phyloP scores from a whole-genome alignment of 2,113 vertebrate genomes.

The Serinus canaria region DNA sequence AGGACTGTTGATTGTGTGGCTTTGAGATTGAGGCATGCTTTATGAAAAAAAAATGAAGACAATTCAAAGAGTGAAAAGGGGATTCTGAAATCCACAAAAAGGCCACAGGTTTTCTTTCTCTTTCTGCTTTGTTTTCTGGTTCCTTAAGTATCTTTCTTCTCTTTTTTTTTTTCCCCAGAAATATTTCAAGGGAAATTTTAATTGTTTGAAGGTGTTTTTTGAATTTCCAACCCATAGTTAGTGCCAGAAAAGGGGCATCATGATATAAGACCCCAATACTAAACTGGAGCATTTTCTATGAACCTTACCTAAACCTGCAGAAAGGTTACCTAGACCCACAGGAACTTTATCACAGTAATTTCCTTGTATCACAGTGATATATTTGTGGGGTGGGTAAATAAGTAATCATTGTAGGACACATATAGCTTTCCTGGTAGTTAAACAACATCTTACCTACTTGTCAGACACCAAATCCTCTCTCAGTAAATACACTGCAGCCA shows the following conservation, averaged over 20 bases:
- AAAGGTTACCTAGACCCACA: not conserved
- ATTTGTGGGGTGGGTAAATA: not conserved
- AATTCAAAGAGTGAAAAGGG: not conserved
- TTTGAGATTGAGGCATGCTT: not conserved
- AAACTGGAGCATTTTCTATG: not conserved
- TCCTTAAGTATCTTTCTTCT: not conserved
- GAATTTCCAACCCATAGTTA: not conserved
- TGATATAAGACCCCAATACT: not conserved
- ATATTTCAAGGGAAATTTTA: not conserved
- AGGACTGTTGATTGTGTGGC: not conserved
- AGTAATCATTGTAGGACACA: not conserved
- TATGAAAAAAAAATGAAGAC: not conserved
- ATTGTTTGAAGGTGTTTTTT: not conserved
- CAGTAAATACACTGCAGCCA: not conserved
- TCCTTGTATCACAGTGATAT: not conserved
- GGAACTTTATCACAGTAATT: not conserved
- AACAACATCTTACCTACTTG: not conserved
- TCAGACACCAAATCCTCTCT: not conserved
- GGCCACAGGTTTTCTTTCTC: not conserved
- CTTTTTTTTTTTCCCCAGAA: fast-evolving
- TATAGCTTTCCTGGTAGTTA: not conserved
- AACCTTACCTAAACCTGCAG: not conserved
- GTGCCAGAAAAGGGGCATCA: not conserved
- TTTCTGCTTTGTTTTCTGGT: not conserved
- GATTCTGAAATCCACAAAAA: not conserved